Conservation (phyloP, 2,113 vertebrate species). For the Canis aureus region DNA sequence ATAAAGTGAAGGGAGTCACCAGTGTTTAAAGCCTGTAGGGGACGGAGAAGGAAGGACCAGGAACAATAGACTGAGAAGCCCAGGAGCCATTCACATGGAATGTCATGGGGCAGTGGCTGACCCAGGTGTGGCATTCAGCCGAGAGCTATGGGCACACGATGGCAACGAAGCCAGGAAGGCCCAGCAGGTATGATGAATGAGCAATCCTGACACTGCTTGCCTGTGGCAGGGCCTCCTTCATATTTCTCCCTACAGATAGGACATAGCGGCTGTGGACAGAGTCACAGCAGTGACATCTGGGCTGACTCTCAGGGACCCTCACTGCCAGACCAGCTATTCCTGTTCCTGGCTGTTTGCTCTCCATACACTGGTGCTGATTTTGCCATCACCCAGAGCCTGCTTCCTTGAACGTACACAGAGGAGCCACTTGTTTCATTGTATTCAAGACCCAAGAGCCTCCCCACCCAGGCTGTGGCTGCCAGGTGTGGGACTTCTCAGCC, state of each 20-base stretch:
- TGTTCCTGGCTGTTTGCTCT: neutral
- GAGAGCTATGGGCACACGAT: neutral
- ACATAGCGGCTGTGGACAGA: too few relatives aligned
- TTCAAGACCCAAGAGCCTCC: neutral
- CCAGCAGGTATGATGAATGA: neutral
- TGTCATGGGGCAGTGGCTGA: neutral
- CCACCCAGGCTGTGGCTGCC: neutral
- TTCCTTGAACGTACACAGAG: neutral
- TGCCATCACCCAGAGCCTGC: neutral
- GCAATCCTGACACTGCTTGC: neutral
- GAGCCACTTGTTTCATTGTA: neutral
- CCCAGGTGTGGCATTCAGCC: neutral
- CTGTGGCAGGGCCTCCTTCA: neutral
- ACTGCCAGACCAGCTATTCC: neutral
- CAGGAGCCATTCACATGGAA: neutral
- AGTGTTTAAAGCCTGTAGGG: neutral
- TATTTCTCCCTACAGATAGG: neutral
- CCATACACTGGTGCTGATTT: neutral
- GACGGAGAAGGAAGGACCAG: neutral
- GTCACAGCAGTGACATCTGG: neutral
- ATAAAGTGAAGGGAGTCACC: neutral
- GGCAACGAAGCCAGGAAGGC: too few relatives aligned
- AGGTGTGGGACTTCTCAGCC: neutral
- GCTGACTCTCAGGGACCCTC: neutral
- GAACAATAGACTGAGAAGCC: neutral